A percentile compares a stretch with the other conserved stretches of the same genome.
Conservation (phyloP, 2,113 vertebrate genomes). For the Puntigrus tetrazona region DNA sequence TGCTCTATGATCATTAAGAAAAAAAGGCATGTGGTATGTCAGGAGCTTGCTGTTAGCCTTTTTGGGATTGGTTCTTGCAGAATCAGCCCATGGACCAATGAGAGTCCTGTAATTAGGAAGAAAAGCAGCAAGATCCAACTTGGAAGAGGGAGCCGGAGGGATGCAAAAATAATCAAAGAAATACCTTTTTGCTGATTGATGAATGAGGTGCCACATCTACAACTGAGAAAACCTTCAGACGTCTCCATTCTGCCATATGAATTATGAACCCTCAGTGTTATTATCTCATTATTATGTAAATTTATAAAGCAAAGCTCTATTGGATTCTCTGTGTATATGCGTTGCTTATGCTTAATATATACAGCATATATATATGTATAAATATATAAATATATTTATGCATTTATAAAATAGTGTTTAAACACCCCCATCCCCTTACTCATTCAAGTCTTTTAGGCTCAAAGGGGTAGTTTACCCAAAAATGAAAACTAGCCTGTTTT, state of each 20-base stretch:
- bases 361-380: no score
- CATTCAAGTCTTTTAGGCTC: no score
- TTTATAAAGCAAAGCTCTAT: not conserved
- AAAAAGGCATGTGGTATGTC: conserved; percentile 68
- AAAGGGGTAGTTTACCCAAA: no score
- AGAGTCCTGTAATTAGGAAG: conserved; percentile 68
- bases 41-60: conserved; percentile 61
- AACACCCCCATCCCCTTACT: not conserved
- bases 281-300: not conserved
- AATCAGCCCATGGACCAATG: conserved; percentile 62
- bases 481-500: no score
- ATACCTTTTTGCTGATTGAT: conserved; percentile 40
- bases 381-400: no score
- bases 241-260: not conserved
- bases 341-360: not conserved
- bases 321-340: not conserved
- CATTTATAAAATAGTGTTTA: not conserved
- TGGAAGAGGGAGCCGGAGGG: conserved; percentile 25
- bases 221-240: not conserved
- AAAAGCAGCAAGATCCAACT: conserved; percentile 56
- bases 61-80: conserved; percentile 72
- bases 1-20: conserved; percentile 74
- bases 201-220: conserved; percentile 58
- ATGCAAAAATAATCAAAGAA: conserved; percentile 45
- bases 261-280: not conserved